A percentile compares a stretch with the other conserved stretches of the same genome.
Conservation (phyloP, 2,797 vertebrate genomes). For the Siniperca undulata region DNA sequence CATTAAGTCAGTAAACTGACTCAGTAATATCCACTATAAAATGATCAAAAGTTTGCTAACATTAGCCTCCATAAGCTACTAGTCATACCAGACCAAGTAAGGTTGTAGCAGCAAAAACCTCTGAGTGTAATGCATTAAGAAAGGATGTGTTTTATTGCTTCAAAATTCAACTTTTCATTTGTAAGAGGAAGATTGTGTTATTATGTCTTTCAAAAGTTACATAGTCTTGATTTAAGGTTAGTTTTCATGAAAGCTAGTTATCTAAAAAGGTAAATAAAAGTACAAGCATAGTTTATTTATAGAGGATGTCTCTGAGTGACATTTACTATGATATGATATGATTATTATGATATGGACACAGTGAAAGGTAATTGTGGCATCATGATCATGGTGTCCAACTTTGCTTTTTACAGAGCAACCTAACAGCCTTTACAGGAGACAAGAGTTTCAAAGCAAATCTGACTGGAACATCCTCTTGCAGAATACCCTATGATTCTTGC, state of each 20-base stretch:
- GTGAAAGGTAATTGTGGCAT: background rate
- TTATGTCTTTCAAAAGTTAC: background rate
- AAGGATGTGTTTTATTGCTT: slow-evolving; percentile 1
- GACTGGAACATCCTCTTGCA: background rate
- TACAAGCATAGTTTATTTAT: background rate
- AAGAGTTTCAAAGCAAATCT: background rate
- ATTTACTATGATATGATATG: background rate
- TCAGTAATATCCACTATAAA: background rate
- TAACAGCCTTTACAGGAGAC: too few relatives aligned
- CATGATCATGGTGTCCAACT: background rate
- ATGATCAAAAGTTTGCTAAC: background rate
- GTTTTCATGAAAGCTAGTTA: background rate
- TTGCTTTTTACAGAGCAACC: background rate
- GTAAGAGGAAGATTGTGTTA: background rate
- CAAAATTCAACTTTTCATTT: background rate
- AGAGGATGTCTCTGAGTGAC: background rate
- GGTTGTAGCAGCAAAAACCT: background rate
- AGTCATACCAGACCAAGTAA: slow-evolving; percentile 45
- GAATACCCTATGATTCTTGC: background rate
- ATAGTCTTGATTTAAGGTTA: background rate
- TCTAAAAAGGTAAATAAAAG: background rate
- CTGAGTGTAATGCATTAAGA: background rate
- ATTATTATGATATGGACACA: background rate
- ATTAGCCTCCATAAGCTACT: slow-evolving; percentile 1
- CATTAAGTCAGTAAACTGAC: background rate